Conservation (phyloP, 2,797 vertebrate species). For the Mus caroli region DNA sequence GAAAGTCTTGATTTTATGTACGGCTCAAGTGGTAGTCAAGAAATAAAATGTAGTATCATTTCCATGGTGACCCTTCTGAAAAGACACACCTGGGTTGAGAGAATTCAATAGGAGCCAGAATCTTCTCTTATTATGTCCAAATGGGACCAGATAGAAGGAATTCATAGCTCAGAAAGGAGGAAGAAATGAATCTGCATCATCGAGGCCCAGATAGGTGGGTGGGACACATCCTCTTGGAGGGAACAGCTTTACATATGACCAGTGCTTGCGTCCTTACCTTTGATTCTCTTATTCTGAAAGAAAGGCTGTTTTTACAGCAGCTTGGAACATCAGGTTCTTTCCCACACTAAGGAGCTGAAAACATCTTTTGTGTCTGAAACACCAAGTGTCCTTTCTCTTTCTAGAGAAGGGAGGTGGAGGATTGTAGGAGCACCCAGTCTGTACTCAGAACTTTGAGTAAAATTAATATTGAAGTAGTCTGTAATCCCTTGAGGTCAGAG, state of each 20-base stretch:
- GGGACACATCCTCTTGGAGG: background rate
- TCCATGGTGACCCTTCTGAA: background rate
- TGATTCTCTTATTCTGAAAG: slow-evolving; percentile 66
- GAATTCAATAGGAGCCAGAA: background rate
- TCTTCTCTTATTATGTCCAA: background rate
- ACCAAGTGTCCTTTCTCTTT: slow-evolving; percentile 2
- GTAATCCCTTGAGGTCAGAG: slow-evolving; percentile 23
- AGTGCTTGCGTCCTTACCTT: slow-evolving; percentile 73
- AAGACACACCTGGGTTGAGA: background rate
- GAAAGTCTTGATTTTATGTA: background rate
- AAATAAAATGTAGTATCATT: slow-evolving; percentile 12
- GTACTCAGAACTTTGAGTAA: slow-evolving; percentile 46
- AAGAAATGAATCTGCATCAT: background rate
- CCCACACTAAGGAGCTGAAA: background rate
- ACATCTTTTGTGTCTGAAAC: slow-evolving; percentile 52
- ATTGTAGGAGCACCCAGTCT: background rate
- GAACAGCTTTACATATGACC: background rate
- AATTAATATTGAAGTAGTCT: slow-evolving; percentile 57
- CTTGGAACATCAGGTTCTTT: slow-evolving; percentile 23
- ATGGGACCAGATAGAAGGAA: slow-evolving; percentile 17
- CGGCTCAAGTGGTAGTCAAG: slow-evolving; percentile 27
- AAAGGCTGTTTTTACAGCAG: slow-evolving; percentile 66
- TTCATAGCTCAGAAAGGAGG: background rate
- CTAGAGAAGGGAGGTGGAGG: background rate
- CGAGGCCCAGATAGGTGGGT: background rate